Evolutionary conservation across 2,797 vertebrate genomes (phyloP), one percentile per base, ranked within the genome.

Genomic region (Falco cherrug): DNA sequence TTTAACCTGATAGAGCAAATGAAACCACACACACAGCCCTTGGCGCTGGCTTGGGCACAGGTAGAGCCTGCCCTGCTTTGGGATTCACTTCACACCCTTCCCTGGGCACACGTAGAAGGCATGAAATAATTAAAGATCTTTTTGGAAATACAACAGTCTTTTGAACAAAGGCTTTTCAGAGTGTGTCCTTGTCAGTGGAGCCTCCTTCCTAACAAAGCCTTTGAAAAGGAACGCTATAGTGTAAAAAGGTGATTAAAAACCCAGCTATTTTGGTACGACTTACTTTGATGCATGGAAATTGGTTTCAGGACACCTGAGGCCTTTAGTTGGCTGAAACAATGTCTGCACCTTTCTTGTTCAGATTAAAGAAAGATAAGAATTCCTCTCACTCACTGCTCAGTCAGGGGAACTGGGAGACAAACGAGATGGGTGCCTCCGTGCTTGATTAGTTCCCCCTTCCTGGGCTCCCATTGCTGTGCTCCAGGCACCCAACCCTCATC

Each of bases 61-160:
- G 43, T 3, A 28, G 78, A 84, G 22, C 80, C 37, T 47, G 37
- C 5, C 54, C 29, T 68, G 41, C 45, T 25, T 33, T 43, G 28
- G 79, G 47, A 47, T 75, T 65, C 39, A 3, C 43, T 41, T 68
- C 54, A 9, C 13, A 3, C 80, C 60, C 67, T 64, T 61, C 60
- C 2, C 41, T 2, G 25, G 78, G 35, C 47, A 45, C 0, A 0
- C 0, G 0, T 3, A 48, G 60, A 83, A 69, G 60, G 83, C 35
- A 5, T 45, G 64, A 93, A 80, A 90, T 88, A 90, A 96, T 59
- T 96, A 71, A 93, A 73, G 85, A 70, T 21, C 2, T 80, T 48
- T 54, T n/a, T 43, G 47, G 83, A 93, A 94, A 74, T 29, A 31
- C 1, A 16, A 43, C 11, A 65, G 37, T 69, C 79, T 83, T 92